Evolutionary conservation across 2,888 invertebrate genomes (phyloP).

Genomic region (Yponomeuta evonymella): DNA sequence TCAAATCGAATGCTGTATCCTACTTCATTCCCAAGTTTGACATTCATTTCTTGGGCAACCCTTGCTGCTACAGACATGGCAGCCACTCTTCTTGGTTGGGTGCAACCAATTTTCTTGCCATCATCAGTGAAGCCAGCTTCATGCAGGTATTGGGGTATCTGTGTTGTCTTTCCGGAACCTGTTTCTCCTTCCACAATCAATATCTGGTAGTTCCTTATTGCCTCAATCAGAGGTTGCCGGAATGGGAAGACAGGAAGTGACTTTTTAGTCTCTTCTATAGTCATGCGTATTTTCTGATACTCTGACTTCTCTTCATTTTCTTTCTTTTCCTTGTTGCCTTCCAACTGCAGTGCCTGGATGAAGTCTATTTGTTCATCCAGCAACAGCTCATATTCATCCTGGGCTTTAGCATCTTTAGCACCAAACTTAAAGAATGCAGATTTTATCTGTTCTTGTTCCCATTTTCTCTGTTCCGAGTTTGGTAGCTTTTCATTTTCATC

Average conservation of each 20-base stretch:
- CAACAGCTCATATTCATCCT: slow-evolving; percentile 93
- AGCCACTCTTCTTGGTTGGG: slow-evolving; percentile 97
- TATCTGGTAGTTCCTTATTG: slow-evolving; percentile 92
- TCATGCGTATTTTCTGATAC: slow-evolving; percentile 80
- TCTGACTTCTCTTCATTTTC: slow-evolving; percentile 80
- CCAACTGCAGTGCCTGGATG: slow-evolving; percentile 90
- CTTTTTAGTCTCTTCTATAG: slow-evolving; percentile 92
- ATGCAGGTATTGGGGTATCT: slow-evolving; percentile 97
- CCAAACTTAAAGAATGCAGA: slow-evolving; percentile 96
- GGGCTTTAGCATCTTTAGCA: slow-evolving; percentile 85
- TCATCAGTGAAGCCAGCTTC: slow-evolving; percentile 93
- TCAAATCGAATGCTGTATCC: slow-evolving; percentile 97
- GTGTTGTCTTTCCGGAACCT: slow-evolving; percentile 99
- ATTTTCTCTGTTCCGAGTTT: slow-evolving; percentile 92
- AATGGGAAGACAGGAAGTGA: slow-evolving; percentile 97
- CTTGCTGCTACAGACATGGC: slow-evolving; percentile 99
- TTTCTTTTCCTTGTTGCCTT: slow-evolving; percentile 79
- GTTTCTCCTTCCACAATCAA: slow-evolving; percentile 99
- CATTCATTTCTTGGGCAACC: slow-evolving; percentile 98
- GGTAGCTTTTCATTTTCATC: slow-evolving; percentile 90
- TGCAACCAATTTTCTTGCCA: slow-evolving; percentile 95
- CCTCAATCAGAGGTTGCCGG: slow-evolving; percentile 89
- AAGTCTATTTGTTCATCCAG: slow-evolving; percentile 99
- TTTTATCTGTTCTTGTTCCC: slow-evolving; percentile 98
- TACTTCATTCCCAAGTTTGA: slow-evolving; percentile 95